These are phyloP conservation scores for Siderastrea radians DNA, from an alignment of 92 coral and sea anemone species.

Conservation along the genomic window DNA sequence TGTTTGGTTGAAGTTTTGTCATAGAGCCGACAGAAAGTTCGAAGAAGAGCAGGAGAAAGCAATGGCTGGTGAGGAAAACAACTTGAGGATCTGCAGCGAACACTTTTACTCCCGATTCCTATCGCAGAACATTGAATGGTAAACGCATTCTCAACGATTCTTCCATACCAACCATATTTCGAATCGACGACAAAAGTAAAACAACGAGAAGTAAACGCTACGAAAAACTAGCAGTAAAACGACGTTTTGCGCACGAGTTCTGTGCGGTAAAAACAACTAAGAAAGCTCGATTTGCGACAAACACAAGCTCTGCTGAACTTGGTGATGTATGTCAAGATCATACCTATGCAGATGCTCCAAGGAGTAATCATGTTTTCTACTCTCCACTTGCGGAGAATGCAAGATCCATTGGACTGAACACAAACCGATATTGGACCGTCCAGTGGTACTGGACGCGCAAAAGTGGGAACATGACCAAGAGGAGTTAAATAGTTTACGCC, in stretches of 20 bases:
- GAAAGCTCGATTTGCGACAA: slow-evolving; percentile 16
- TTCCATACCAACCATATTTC: slow-evolving; percentile 28
- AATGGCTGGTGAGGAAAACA: slow-evolving; percentile 11
- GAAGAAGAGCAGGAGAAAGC: slow-evolving; percentile 17
- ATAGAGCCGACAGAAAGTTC: slow-evolving; percentile 25
- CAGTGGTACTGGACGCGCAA: neutral
- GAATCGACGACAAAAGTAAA: slow-evolving; percentile 18
- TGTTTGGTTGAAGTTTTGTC: slow-evolving; percentile 16
- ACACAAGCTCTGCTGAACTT: slow-evolving; percentile 6
- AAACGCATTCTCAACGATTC: slow-evolving; percentile 11
- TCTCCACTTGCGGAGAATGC: neutral
- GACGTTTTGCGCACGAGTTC: too few relatives aligned
- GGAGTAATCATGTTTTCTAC: slow-evolving; percentile 22
- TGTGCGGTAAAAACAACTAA: neutral
- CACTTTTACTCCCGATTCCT: neutral
- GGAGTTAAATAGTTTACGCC: slow-evolving; percentile 10
- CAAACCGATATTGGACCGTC: slow-evolving; percentile 9
- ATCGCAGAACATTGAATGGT: neutral
- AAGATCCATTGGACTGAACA: slow-evolving; percentile 20
- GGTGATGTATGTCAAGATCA: slow-evolving; percentile 3
- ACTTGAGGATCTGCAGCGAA: neutral
- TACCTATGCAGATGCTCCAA: slow-evolving; percentile 15
- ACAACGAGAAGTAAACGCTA: slow-evolving; percentile 12
- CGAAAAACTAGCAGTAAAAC: neutral
- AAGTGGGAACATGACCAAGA: slow-evolving; percentile 12